phyloP scores from a whole-genome alignment of 2,888 invertebrate species.

The Hipparchia sbordonii region DNA sequence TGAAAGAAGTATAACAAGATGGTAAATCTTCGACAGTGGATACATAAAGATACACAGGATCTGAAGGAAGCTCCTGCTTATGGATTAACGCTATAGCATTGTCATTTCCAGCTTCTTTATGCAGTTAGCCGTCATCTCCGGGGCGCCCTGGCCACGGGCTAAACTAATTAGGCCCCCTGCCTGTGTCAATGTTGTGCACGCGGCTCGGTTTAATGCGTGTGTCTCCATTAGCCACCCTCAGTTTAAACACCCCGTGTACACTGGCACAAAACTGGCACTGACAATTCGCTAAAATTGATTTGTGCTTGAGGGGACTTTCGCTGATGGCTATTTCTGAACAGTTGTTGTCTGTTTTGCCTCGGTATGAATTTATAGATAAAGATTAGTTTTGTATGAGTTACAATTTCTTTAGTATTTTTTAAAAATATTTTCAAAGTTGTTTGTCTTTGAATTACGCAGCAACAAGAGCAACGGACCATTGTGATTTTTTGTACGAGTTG shows the following conservation, averaged over 20 bases:
- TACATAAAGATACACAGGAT: no score
- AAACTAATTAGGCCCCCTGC: conserved; percentile 81
- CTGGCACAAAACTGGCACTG: conserved; percentile 59
- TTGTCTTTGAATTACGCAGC: no score
- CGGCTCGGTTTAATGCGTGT: conserved; percentile 78
- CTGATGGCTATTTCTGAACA: conserved; percentile 40
- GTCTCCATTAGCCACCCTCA: conserved; percentile 80
- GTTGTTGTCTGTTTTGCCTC: conserved; percentile 30
- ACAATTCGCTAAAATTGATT: conserved; percentile 81
- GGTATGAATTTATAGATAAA: conserved; percentile 19
- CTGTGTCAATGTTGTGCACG: conserved; percentile 76
- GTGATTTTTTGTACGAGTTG: no score
- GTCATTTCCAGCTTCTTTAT: conserved; percentile 46
- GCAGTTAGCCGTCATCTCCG: conserved; percentile 52
- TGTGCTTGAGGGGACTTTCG: conserved; percentile 60
- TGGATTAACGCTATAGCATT: not conserved
- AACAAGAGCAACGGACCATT: no score
- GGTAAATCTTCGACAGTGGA: no score
- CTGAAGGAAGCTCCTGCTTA: not conserved
- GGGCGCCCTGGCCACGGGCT: conserved; percentile 66
- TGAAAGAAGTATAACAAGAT: no score
- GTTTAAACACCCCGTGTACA: conserved; percentile 71
- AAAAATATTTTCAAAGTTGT: no score
- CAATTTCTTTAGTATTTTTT: not conserved
- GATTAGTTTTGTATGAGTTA: not conserved